phyloP scores from a whole-genome alignment of 1,140 invertebrate species.

The Belonocnema kinseyi region DNA sequence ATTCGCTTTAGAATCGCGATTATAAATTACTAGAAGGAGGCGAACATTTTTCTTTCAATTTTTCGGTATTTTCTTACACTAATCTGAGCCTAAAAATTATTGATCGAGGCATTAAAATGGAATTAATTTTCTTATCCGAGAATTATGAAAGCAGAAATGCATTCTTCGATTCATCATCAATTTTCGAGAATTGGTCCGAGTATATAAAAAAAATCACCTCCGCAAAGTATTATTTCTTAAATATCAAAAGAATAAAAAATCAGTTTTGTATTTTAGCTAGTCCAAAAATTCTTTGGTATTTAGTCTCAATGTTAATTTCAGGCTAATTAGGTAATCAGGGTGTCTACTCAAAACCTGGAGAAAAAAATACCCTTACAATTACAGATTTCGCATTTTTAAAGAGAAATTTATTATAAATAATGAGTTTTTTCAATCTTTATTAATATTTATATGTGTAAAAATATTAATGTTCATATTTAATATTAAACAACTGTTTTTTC shows the following conservation, averaged over 20 bases:
- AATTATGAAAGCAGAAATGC: conserved; percentile 37
- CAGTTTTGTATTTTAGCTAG: background rate
- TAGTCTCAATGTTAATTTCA: background rate
- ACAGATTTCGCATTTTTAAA: too few species aligned
- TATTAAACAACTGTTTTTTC: too few species aligned
- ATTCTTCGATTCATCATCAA: conserved; percentile 21
- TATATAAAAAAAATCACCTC: conserved; percentile 41
- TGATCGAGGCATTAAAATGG: conserved; percentile 32
- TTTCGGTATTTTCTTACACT: conserved; percentile 36
- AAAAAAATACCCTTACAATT: too few species aligned
- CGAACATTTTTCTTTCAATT: conserved; percentile 37
- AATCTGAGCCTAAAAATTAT: conserved; percentile 43
- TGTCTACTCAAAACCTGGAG: too few species aligned
- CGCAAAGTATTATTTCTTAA: conserved; percentile 29
- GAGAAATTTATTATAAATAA: too few species aligned
- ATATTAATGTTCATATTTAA: too few species aligned
- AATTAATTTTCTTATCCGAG: conserved; percentile 32
- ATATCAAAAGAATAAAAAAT: background rate
- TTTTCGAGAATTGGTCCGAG: conserved; percentile 6
- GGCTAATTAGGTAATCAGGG: background rate
- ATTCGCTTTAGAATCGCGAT: conserved; percentile 23
- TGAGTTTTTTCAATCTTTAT: too few species aligned
- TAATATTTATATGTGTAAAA: too few species aligned
- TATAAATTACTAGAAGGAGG: conserved; percentile 18
- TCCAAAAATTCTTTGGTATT: conserved; percentile 3